These are phyloP conservation scores for Sebastes itinus DNA, from an alignment of 2,797 vertebrate species.

Conservation along the genomic window DNA sequence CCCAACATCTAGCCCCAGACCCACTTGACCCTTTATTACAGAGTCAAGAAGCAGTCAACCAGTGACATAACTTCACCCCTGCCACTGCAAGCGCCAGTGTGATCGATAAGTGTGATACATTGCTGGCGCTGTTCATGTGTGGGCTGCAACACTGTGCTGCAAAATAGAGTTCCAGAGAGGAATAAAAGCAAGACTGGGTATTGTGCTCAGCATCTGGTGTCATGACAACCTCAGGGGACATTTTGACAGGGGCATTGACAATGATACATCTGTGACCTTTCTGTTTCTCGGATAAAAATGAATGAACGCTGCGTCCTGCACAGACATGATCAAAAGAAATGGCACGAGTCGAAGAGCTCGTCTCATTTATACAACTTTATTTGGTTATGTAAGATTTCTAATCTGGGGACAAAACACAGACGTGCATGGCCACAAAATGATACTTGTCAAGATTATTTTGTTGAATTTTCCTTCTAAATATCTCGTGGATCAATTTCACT, in stretches of 20 bases:
- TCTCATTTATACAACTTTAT: slow-evolving; percentile 36
- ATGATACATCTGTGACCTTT: slow-evolving; percentile 78
- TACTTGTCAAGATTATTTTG: slow-evolving; percentile 24
- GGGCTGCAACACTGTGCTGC: background rate
- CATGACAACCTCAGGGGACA: slow-evolving; percentile 50
- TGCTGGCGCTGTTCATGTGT: background rate
- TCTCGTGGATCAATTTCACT: background rate
- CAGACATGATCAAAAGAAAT: slow-evolving; percentile 50
- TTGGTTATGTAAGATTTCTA: slow-evolving; percentile 21
- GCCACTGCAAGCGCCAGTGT: background rate
- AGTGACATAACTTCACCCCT: background rate
- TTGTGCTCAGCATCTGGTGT: slow-evolving; percentile 46
- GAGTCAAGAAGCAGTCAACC: background rate
- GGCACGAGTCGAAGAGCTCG: background rate
- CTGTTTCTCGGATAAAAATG: slow-evolving; percentile 54
- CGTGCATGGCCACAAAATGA: background rate
- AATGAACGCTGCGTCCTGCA: slow-evolving; percentile 34
- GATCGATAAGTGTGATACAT: slow-evolving; percentile 12
- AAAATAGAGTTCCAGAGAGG: background rate
- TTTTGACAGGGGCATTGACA: slow-evolving; percentile 55
- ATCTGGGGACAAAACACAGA: background rate
- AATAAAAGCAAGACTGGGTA: background rate
- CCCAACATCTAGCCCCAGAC: background rate
- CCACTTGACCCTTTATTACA: background rate
- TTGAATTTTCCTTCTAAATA: slow-evolving; percentile 9